phyloP scores from a whole-genome alignment of 2,113 vertebrate species.

The Sorex fumeus region DNA sequence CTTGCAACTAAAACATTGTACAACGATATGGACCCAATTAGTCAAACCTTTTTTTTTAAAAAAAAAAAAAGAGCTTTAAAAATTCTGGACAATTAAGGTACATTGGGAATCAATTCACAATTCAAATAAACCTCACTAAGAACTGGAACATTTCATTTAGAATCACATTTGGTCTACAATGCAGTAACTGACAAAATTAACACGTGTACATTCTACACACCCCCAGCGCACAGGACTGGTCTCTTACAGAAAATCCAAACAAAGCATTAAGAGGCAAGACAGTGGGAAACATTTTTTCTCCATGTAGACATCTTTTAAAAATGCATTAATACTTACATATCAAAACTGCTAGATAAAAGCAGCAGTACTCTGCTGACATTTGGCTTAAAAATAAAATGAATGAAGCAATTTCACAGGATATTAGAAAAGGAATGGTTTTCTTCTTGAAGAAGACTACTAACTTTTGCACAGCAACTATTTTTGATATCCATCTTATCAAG shows the following conservation, averaged over 20 bases:
- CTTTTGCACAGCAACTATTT: slow-evolving; percentile 93
- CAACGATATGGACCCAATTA: slow-evolving; percentile 83
- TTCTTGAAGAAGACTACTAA: slow-evolving; percentile 93
- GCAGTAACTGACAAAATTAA: slow-evolving; percentile 62
- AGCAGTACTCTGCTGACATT: slow-evolving; percentile 89
- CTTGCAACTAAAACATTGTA: slow-evolving; percentile 85
- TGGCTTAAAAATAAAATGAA: slow-evolving; percentile 88
- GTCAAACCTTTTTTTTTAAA: slow-evolving; percentile 13
- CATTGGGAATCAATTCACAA: slow-evolving; percentile 67
- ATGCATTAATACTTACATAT: slow-evolving; percentile 81
- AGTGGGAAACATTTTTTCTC: slow-evolving; percentile 69
- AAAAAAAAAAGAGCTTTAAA: neutral
- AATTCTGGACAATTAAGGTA: slow-evolving; percentile 66
- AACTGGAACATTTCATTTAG: slow-evolving; percentile 82
- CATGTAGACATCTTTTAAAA: slow-evolving; percentile 78
- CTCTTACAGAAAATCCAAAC: slow-evolving; percentile 85
- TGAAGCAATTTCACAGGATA: slow-evolving; percentile 89
- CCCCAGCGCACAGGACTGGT: slow-evolving; percentile 84
- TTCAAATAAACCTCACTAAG: slow-evolving; percentile 30
- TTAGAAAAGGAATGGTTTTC: slow-evolving; percentile 90
- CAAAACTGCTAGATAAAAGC: slow-evolving; percentile 89
- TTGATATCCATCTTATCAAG: slow-evolving; percentile 90
- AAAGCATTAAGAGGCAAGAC: slow-evolving; percentile 85
- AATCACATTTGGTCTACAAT: slow-evolving; percentile 87
- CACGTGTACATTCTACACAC: slow-evolving; percentile 78